Percentiles rank a stretch among this genome's conserved stretches.
phyloP scores from a whole-genome alignment of 1,140 invertebrate genomes.

The Lasioglossum baleicum region DNA sequence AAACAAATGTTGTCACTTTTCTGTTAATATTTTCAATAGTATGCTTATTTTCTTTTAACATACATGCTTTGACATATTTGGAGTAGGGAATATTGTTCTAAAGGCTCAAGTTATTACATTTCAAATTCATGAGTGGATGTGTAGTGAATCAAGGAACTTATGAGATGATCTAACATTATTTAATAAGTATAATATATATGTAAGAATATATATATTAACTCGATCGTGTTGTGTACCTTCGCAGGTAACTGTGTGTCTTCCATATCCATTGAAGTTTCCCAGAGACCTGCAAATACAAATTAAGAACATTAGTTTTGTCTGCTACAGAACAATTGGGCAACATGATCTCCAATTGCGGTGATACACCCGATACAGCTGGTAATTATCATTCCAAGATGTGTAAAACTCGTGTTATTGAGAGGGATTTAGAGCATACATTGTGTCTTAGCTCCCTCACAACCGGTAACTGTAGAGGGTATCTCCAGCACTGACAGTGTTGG shows the following conservation, averaged over 20 bases:
- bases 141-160: no score
- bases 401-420: background rate
- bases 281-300: background rate
- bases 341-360: constrained; percentile 75
- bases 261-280: background rate
- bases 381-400: constrained; percentile 29
- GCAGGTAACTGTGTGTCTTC: constrained; percentile 16
- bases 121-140: no score
- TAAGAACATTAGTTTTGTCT: background rate
- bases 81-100: no score
- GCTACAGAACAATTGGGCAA: constrained; percentile 37
- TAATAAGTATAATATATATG: no score
- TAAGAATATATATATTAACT: background rate
- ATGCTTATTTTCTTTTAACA: no score
- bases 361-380: constrained; percentile 71
- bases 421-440: constrained; percentile 4
- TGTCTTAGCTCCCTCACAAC: constrained; percentile 53
- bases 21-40: no score
- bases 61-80: no score
- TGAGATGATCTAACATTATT: no score
- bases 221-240: background rate
- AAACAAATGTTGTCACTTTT: no score
- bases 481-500: constrained; percentile 86
- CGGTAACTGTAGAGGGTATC: constrained; percentile 65
- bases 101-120: no score